Base-by-base conservation (phyloP, 2,113 vertebrate genomes). In the Thamnaconus septentrionalis region DNA sequence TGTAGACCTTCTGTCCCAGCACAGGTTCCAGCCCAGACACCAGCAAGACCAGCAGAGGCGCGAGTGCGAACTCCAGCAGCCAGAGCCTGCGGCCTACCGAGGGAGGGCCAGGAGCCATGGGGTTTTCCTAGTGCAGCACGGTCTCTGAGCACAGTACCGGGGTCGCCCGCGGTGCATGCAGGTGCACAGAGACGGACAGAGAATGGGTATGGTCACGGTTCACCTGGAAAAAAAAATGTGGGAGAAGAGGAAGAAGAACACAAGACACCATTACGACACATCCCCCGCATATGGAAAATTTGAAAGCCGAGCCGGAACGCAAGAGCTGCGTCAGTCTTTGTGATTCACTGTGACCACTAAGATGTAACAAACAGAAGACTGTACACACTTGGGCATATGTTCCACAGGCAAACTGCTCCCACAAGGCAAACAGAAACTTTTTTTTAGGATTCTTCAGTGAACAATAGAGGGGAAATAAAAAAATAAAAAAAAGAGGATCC, bases 1-100 rank as follows among this genome's bases (percentile, higher is more conserved):
- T 98, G 90, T 95, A 99, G 76, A 98, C 73, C 43, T 77, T 91
- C 81, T 94, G 89, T 74, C 86, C 87, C 1, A 81, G 59, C 62
- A 87, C 87, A 12, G 91, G 88, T 58, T 50, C 82, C 51, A 81
- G 83, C 75, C 91, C 91, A 69, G 90, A 90, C 68, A 90, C 49
- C 65, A 96, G 74, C 77, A 91, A 71, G 73, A 92, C 84, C 80
- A 92, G 78, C 81, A 94, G 85, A 64, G 93, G 88, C 85, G 92
- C 93, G 44, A 93, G 90, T n/a, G 87, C 62, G 64, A 90, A 62
- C 77, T 82, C 76, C 60, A 82, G 66, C 73, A 85, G 85, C 66
- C 81, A 50, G 59, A 89, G 82, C 78, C 76, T 66, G 67, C 56
- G 81, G 85, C 88, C 89, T 81, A 67, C 75, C 52, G 86, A 80